Evolutionary conservation across 2,113 vertebrate species (phyloP), one percentile per base, ranked within the genome.

Genomic region (Brachypodius melanocephalos): DNA sequence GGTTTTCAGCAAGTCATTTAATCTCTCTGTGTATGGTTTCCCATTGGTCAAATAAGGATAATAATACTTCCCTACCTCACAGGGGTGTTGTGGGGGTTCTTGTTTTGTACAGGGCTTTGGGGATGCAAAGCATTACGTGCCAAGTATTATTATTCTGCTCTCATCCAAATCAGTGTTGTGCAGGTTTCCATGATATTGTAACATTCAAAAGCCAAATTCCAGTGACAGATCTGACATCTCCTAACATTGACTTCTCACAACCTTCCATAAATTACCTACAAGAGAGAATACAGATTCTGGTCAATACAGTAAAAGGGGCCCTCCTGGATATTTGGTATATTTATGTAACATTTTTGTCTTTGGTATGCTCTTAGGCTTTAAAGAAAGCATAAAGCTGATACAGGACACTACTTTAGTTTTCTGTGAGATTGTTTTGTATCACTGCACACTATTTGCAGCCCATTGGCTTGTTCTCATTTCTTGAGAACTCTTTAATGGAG

Each of bases 51-150:
- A 89, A 75, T 93, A 90, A 77, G 95, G 88, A 91, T 95, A 91
- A 95, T 95, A 93, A 94, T 96, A 94, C 91, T 96, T 91, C 94
- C 95, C 95, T 97, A 96, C 91, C 95, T 96, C 95, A 92, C 93
- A 96, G 93, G 89, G 95, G 45, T 97, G 91, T 97, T 96, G 96
- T 97, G 96, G 67, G 95, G 96, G 46, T 95, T 95, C 88, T 91
- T 87, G 75, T 93, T 88, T 77, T 92, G 43, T 94, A 91, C 43
- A 85, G 89, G 78, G 90, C 91, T 95, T 97, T 93, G 76, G 89
- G 71, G 86, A 90, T 75, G n/a, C 92, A 92, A 95, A 95, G 78
- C 76, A 1, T 80, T 88, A 59, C 14, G 14, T 91, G 78, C 65
- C 62, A 91, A 94, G 94, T 95, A 93, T 86, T 95, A 96, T 92